Evolutionary conservation across 2,797 vertebrate species (phyloP).

Genomic region (Epinephelus awoara): DNA sequence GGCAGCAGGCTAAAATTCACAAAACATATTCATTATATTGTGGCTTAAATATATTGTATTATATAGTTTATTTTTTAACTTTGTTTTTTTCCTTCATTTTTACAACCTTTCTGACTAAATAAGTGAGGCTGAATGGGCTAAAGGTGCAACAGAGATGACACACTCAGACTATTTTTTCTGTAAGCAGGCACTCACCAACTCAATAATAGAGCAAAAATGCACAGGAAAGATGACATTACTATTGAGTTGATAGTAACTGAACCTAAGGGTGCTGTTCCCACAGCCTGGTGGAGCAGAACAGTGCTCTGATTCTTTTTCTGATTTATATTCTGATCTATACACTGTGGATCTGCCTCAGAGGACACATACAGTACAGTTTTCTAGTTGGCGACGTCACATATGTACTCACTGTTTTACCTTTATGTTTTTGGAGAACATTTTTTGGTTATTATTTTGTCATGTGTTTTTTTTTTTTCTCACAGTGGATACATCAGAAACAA

Average conservation of each 20-base stretch:
- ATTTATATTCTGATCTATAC: constrained; percentile 10
- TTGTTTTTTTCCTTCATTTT: too few relatives aligned
- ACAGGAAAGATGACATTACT: neutral
- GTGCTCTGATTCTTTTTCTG: neutral
- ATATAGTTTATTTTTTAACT: neutral
- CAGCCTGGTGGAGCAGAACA: neutral
- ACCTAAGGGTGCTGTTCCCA: neutral
- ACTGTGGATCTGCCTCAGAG: neutral
- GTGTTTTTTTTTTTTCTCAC: constrained; percentile 10
- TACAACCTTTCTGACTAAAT: too few relatives aligned
- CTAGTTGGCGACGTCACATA: neutral
- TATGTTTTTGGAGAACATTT: neutral
- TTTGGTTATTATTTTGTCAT: neutral
- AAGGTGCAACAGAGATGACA: neutral
- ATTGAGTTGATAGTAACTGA: neutral
- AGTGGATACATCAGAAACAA: constrained; percentile 25
- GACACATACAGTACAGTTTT: neutral
- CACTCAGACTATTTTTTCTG: neutral
- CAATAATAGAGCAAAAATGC: neutral
- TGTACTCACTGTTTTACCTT: neutral
- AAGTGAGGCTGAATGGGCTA: neutral
- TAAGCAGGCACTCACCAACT: neutral
- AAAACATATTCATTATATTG: too few relatives aligned
- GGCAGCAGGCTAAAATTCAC: too few relatives aligned
- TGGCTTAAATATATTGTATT: too few relatives aligned